phyloP scores from a whole-genome alignment of 2,113 vertebrate species.

The Sebastes fasciatus region DNA sequence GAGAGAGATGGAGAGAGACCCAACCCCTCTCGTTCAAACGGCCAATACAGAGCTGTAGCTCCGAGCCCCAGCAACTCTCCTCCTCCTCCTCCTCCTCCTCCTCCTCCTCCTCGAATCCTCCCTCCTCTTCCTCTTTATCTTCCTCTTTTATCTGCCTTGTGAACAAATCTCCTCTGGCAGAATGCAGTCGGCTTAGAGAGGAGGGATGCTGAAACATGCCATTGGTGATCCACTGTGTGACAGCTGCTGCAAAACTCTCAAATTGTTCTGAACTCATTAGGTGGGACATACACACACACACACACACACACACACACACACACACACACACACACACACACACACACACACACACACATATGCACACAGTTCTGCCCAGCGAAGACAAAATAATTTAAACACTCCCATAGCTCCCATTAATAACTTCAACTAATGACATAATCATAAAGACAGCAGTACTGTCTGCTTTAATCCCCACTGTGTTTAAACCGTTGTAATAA shows the following conservation, averaged over 20 bases:
- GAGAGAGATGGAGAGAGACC: constrained; percentile 68
- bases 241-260: constrained; percentile 35
- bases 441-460: constrained; percentile 32
- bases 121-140: constrained; percentile 44
- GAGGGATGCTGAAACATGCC: constrained; percentile 25
- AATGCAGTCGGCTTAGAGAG: constrained; percentile 40
- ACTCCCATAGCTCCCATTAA: constrained; percentile 20
- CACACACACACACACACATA: constrained; percentile 9
- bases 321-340: constrained; percentile 20
- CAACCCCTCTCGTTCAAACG: constrained; percentile 67
- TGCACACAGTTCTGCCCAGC: neutral
- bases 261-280: constrained; percentile 27
- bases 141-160: constrained; percentile 57
- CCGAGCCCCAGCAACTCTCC: constrained; percentile 31
- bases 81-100: constrained; percentile 25
- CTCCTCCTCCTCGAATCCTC: constrained; percentile 24
- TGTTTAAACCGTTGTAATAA: constrained; percentile 35
- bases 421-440: constrained; percentile 9
- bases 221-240: constrained; percentile 23
- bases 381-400: constrained; percentile 12
- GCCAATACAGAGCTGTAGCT: constrained; percentile 71
- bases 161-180: constrained; percentile 64
- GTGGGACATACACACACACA: constrained; percentile 5
- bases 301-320: constrained; percentile 25
- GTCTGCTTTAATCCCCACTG: constrained; percentile 23